Percentiles rank a stretch among this genome's conserved stretches.
phyloP scores from a whole-genome alignment of 2,797 vertebrate species.

The Harpagifer antarcticus region DNA sequence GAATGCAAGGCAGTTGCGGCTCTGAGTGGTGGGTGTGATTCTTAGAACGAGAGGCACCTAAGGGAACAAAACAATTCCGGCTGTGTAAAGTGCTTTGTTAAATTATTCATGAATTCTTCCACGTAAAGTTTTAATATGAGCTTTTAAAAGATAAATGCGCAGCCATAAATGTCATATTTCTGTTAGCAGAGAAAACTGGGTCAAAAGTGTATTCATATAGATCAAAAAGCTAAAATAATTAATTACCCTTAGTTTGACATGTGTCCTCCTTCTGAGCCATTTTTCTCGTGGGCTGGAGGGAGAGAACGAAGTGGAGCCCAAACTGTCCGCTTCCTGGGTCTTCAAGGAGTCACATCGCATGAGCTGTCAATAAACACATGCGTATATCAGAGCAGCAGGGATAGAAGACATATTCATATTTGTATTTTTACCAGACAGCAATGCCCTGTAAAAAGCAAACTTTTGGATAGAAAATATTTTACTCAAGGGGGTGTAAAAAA shows the following conservation, averaged over 20 bases:
- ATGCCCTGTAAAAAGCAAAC: no score
- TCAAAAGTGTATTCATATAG: neutral
- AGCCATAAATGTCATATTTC: slow-evolving; percentile 5
- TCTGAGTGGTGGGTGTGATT: slow-evolving; percentile 31
- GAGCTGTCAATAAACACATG: slow-evolving; percentile 83
- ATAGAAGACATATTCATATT: no score
- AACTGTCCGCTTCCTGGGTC: slow-evolving; percentile 87
- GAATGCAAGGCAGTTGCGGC: slow-evolving; percentile 26
- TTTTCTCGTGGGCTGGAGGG: slow-evolving; percentile 94
- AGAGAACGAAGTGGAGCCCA: slow-evolving; percentile 88
- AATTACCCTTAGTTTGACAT: slow-evolving; percentile 94
- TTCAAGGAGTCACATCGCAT: slow-evolving; percentile 92
- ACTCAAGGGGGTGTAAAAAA: no score
- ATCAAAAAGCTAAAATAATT: slow-evolving; percentile 6
- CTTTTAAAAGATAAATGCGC: slow-evolving; percentile 5
- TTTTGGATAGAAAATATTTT: no score
- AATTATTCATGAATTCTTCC: slow-evolving; percentile 31
- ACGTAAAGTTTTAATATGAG: slow-evolving; percentile 7
- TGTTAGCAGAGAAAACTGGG: neutral
- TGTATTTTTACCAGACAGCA: no score
- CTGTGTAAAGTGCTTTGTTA: slow-evolving; percentile 22
- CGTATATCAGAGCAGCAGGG: neutral
- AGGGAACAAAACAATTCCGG: neutral
- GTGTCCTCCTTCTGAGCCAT: slow-evolving; percentile 96
- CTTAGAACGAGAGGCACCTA: slow-evolving; percentile 14